phyloP scores from a whole-genome alignment of 64 coral and sea anemone genomes.

The Pachyseris speciosa region DNA sequence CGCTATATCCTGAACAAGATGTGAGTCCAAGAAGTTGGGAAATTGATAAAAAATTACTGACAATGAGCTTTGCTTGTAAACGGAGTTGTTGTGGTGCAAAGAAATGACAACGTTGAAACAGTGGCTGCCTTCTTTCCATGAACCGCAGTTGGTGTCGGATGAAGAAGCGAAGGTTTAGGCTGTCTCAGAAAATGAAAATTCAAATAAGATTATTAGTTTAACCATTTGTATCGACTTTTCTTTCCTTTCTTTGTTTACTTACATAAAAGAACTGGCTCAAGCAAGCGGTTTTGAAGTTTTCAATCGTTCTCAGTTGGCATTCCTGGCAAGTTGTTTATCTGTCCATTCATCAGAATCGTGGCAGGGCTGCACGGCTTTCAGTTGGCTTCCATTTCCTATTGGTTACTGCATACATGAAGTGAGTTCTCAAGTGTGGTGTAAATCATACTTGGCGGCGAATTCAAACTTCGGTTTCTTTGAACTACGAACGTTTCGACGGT shows the following conservation, averaged over 20 bases:
- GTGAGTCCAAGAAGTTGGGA: too few species aligned
- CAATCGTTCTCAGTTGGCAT: background rate
- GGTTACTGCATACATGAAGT: too few species aligned
- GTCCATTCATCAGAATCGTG: background rate
- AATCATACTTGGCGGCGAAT: background rate
- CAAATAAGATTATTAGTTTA: background rate
- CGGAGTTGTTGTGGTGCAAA: background rate
- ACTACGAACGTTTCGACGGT: background rate
- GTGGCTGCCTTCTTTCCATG: background rate
- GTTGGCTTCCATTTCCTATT: conserved; percentile 3
- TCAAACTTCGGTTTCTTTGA: background rate
- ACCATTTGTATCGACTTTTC: background rate
- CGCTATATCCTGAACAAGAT: too few species aligned
- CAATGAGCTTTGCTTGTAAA: background rate
- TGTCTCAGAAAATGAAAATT: background rate
- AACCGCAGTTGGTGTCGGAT: background rate
- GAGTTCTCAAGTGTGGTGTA: background rate
- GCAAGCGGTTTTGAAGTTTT: too few species aligned
- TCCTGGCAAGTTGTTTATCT: background rate
- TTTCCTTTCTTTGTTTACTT: too few species aligned
- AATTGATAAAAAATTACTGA: too few species aligned
- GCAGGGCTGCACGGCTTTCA: background rate
- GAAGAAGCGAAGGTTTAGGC: background rate
- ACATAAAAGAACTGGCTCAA: too few species aligned
- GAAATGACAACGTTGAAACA: conserved; percentile 30